phyloP scores from a whole-genome alignment of 2,113 vertebrate genomes.

The Dolichotis patagonum region DNA sequence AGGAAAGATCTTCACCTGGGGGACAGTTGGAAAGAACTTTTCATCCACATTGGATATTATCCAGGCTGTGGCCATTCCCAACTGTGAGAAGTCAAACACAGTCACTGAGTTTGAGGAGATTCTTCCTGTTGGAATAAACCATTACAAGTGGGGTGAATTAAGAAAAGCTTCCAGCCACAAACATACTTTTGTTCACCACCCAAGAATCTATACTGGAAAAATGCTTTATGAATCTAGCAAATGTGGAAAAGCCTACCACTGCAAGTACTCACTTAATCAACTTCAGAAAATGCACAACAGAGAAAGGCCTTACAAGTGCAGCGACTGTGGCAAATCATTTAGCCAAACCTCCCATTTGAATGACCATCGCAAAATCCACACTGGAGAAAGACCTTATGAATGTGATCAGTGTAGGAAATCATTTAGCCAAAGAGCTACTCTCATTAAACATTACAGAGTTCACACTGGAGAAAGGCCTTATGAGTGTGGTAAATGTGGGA shows the following conservation, averaged over 20 bases:
- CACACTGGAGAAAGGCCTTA: slow-evolving; percentile 79
- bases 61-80: not conserved
- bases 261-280: not conserved
- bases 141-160: not conserved
- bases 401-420: slow-evolving; percentile 47
- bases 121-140: not conserved
- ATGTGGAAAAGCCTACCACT: not conserved
- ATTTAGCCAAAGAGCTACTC: slow-evolving; percentile 32
- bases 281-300: not conserved
- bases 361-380: slow-evolving; percentile 41
- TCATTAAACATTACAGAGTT: not conserved
- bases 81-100: not conserved
- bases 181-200: not conserved
- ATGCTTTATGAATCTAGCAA: not conserved
- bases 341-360: slow-evolving; percentile 42
- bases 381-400: slow-evolving; percentile 44
- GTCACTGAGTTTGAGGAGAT: not conserved
- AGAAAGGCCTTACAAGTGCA: slow-evolving; percentile 23
- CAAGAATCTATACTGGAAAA: not conserved
- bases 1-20: not conserved
- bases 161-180: not conserved
- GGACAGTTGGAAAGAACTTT: not conserved
- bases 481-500: slow-evolving; percentile 73
- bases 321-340: slow-evolving; percentile 47
- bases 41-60: not conserved